Percentiles rank a stretch among this genome's conserved stretches.
Evolutionary conservation across 2,888 invertebrate species (phyloP).

Genomic region (Andrena hattorfiana): DNA sequence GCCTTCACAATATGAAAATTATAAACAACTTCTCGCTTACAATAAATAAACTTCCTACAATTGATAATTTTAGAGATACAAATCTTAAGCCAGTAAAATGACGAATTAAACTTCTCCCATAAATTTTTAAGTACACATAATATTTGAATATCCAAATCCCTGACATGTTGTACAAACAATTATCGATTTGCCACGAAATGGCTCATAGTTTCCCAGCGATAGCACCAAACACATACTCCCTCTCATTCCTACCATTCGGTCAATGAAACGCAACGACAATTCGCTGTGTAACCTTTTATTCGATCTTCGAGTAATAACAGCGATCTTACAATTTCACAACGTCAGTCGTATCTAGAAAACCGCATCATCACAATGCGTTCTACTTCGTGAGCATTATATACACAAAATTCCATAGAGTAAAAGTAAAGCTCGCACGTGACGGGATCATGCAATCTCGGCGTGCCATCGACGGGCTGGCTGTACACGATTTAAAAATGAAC

Average conservation of each 20-base stretch:
- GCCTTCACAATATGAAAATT: too few species aligned
- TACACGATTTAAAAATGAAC: constrained; percentile 62
- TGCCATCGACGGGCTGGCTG: constrained; percentile 60
- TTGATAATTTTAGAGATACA: too few species aligned
- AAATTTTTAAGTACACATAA: too few species aligned
- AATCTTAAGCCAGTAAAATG: too few species aligned
- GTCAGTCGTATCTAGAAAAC: constrained; percentile 62
- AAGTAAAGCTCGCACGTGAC: constrained; percentile 6
- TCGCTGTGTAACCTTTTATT: constrained; percentile 48
- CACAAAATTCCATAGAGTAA: constrained; percentile 32
- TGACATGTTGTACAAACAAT: too few species aligned
- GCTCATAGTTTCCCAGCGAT: too few species aligned
- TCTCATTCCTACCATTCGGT: background rate
- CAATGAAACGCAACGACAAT: background rate
- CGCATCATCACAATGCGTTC: constrained; percentile 17
- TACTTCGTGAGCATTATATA: constrained; percentile 51
- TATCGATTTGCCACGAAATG: background rate
- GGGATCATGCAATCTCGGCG: constrained; percentile 11
- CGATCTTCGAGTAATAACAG: constrained; percentile 40
- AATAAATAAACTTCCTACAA: too few species aligned
- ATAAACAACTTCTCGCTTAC: too few species aligned
- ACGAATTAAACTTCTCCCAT: too few species aligned
- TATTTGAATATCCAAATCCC: too few species aligned
- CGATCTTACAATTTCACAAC: constrained; percentile 32
- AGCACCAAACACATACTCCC: background rate